Base-by-base conservation (phyloP, 2,113 vertebrate genomes). In the Stigmatopora nigra region DNA sequence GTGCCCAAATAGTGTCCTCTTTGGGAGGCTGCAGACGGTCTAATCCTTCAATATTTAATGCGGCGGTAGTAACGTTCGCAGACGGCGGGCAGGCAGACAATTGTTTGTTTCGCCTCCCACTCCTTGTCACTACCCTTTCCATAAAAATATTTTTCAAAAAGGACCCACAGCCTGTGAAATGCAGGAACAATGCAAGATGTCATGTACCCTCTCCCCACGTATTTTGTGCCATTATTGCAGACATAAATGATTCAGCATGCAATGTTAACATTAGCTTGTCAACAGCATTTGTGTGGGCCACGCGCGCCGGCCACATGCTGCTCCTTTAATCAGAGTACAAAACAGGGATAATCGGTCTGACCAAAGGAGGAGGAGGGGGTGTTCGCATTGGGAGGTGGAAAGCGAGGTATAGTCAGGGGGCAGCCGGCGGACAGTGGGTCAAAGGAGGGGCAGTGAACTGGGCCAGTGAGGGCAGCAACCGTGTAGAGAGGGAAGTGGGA, bases 241-340 rank as follows among this genome's bases (percentile, higher is more conserved):
- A 88, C 88, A 87, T 88, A 87, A 89, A 90, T 87, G 86, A 90
- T 88, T 87, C 87, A 87, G 81, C 78, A 72, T 69, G 75, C 84
- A 68, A 82, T 83, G 85, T 85, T 86, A 87, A 86, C 82, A 71
- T 82, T 80, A 82, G 80, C 81, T 84, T 79, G 76, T 81, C 75
- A 69, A 84, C 78, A 17, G 81, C 78, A 57, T 86, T 83, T 74
- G 77, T 76, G 77, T 61, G 64, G 79, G 73, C 78, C 71, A 68
- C 78, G 78, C 81, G 64, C 82, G 78, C 78, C 74, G 78, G 85
- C 87, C 87, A 77, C 88, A 88, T 85, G 84, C 87, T 87, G 87
- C 78, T 88, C 67, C 78, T 84, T 88, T 89, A 89, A 89, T 87
- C 82, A 85, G 86, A 79, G 77, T 83, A 86, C 86, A 89, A 87